These are phyloP conservation scores for Pangasius krempfi DNA, from an alignment of 2,797 vertebrate species.

Conservation along the genomic window DNA sequence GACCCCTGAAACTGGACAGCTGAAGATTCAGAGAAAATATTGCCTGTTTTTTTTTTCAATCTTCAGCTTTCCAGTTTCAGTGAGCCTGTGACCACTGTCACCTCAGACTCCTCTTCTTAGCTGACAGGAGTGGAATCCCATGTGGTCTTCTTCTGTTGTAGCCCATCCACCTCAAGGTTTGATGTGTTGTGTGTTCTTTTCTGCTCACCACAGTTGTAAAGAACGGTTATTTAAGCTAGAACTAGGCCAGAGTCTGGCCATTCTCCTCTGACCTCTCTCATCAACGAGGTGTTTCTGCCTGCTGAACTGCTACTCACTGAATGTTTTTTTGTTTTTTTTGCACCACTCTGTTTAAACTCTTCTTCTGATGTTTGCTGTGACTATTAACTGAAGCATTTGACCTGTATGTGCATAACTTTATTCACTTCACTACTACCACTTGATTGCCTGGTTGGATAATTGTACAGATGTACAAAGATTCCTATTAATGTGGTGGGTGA, in stretches of 20 bases:
- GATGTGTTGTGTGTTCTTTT: background rate
- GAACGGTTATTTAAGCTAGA: background rate
- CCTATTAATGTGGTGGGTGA: background rate
- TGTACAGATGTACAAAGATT: background rate
- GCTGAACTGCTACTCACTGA: background rate
- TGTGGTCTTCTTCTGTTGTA: background rate
- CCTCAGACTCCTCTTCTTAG: background rate
- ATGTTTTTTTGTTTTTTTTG: background rate
- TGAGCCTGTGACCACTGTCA: background rate
- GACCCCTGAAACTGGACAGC: background rate
- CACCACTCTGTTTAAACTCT: background rate
- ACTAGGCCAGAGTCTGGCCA: background rate
- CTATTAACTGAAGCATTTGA: background rate
- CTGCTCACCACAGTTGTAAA: background rate
- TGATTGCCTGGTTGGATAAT: background rate
- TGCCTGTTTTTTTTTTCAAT: background rate
- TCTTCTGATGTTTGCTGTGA: background rate
- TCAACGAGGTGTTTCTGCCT: background rate
- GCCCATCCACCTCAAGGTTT: background rate
- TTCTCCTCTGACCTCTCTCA: background rate
- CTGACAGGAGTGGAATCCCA: background rate
- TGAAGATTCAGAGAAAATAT: background rate
- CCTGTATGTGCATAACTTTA: background rate
- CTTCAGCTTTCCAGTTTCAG: background rate
- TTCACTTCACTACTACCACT: background rate